These are phyloP conservation scores for Chydorus sphaericus DNA, from an alignment of 2,888 invertebrate species.

Conservation along the genomic window DNA sequence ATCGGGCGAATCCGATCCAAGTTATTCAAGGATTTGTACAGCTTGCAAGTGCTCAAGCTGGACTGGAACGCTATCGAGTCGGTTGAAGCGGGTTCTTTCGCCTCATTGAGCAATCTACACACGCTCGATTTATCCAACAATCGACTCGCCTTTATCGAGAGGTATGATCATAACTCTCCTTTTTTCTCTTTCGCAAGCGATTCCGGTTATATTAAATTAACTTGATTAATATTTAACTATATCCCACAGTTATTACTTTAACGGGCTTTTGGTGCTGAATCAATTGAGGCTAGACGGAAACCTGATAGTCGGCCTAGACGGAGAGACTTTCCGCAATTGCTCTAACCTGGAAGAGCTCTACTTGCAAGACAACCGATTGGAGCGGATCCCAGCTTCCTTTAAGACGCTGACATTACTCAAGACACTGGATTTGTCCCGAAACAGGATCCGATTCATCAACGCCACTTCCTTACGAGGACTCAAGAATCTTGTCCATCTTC, in stretches of 20 bases:
- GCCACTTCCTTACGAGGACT: constrained; percentile 58
- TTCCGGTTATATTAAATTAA: too few relatives aligned
- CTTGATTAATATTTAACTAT: too few relatives aligned
- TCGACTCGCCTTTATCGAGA: constrained; percentile 49
- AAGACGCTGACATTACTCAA: constrained; percentile 52
- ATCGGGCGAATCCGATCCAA: constrained; percentile 52
- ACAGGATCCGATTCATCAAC: constrained; percentile 53
- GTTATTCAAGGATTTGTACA: constrained; percentile 57
- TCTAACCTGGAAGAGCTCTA: constrained; percentile 62
- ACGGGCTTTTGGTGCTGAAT: constrained; percentile 55
- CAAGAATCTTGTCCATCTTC: constrained; percentile 54
- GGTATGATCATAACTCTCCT: too few relatives aligned
- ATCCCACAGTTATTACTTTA: constrained; percentile 51
- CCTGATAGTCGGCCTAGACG: constrained; percentile 49
- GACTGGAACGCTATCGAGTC: constrained; percentile 51
- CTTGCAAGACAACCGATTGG: constrained; percentile 54
- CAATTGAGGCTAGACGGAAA: constrained; percentile 61
- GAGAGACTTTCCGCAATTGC: constrained; percentile 57
- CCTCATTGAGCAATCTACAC: constrained; percentile 58
- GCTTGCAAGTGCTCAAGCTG: constrained; percentile 56
- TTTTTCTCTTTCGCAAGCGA: too few relatives aligned
- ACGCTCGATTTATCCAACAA: constrained; percentile 59
- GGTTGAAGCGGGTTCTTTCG: constrained; percentile 57
- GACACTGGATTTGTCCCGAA: constrained; percentile 66
- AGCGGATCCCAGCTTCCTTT: constrained; percentile 49